phyloP scores from a whole-genome alignment of 2,797 vertebrate genomes.

The Helarctos malayanus region DNA sequence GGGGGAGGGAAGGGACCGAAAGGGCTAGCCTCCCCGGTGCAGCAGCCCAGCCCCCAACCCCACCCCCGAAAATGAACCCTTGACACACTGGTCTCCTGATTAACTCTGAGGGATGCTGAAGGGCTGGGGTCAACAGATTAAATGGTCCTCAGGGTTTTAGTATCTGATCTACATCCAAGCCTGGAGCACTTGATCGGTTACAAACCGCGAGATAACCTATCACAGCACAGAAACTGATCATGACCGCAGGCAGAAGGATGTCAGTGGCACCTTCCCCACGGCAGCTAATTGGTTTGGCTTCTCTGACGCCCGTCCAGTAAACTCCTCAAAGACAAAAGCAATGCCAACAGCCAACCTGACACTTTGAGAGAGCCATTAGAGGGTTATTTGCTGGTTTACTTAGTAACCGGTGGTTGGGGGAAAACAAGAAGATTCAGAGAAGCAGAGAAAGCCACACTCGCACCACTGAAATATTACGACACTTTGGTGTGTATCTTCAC shows the following conservation, averaged over 20 bases:
- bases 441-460: neutral
- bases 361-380: neutral
- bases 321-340: neutral
- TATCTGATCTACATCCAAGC: neutral
- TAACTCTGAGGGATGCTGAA: neutral
- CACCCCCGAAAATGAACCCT: too few relatives aligned
- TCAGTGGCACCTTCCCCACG: neutral
- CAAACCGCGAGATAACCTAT: neutral
- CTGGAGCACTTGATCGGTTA: neutral
- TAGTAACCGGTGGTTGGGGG: neutral
- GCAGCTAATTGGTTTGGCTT: neutral
- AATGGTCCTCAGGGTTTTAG: neutral
- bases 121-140: neutral
- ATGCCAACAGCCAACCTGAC: neutral
- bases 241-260: neutral
- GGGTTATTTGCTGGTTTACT: neutral
- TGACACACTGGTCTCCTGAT: neutral
- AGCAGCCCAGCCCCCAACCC: fast-evolving
- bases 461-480: neutral
- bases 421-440: neutral
- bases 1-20: too few relatives aligned
- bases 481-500: neutral
- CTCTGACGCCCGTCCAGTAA: neutral
- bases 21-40: neutral
- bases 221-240: too few relatives aligned